phyloP scores from a whole-genome alignment of 2,797 vertebrate genomes.

The Choloepus didactylus region DNA sequence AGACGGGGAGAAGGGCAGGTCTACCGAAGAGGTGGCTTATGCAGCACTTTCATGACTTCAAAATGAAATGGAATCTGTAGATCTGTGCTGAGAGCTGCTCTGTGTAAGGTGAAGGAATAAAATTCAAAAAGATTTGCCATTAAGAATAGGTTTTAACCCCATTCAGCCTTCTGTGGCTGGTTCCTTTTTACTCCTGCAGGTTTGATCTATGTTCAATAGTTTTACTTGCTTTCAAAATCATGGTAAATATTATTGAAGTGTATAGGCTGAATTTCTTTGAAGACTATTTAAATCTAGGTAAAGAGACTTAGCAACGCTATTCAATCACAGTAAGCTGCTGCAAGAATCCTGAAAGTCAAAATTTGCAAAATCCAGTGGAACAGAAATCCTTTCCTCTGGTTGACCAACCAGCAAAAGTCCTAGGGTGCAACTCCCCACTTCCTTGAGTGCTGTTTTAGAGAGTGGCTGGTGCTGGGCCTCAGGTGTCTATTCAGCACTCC shows the following conservation, averaged over 20 bases:
- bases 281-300: background rate
- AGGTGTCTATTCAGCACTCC: fast-evolving
- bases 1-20: fast-evolving
- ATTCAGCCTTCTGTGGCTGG: background rate
- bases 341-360: background rate
- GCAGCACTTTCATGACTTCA: background rate
- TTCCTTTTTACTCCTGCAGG: background rate
- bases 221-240: background rate
- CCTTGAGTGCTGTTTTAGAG: background rate
- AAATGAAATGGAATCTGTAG: background rate
- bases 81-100: background rate
- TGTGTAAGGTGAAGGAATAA: background rate
- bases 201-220: background rate
- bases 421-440: too few species aligned
- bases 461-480: background rate
- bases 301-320: background rate
- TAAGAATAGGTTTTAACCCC: background rate
- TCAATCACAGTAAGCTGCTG: background rate
- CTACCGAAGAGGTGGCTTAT: background rate
- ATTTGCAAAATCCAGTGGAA: background rate
- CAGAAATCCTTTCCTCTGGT: background rate
- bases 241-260: conserved; percentile 26
- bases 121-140: conserved; percentile 1
- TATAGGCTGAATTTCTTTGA: background rate
- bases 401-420: fast-evolving